phyloP scores from a whole-genome alignment of 2,888 invertebrate genomes.

The Oligia strigilis region DNA sequence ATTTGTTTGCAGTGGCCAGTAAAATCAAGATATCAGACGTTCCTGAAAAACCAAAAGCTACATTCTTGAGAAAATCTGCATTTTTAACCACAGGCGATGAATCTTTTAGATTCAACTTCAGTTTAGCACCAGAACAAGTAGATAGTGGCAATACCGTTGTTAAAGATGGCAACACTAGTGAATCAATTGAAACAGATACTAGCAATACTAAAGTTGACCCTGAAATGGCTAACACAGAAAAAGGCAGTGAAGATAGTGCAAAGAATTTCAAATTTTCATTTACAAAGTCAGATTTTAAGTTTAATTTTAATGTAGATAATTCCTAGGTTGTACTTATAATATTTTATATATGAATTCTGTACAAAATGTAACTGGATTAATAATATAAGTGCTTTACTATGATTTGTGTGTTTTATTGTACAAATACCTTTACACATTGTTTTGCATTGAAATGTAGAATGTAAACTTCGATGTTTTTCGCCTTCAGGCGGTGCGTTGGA shows the following conservation, averaged over 20 bases:
- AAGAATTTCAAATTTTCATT: conserved; percentile 83
- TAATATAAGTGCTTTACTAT: conserved; percentile 60
- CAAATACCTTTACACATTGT: not conserved
- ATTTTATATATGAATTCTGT: conserved; percentile 51
- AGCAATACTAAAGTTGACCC: conserved; percentile 57
- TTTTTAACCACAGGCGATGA: conserved; percentile 88
- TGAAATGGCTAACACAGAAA: conserved; percentile 61
- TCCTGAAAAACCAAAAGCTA: conserved; percentile 90
- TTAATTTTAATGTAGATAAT: conserved; percentile 91
- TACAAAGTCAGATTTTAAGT: conserved; percentile 91
- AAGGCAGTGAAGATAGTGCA: conserved; percentile 62
- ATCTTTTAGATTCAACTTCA: conserved; percentile 90
- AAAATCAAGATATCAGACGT: conserved; percentile 90
- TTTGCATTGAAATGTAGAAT: not conserved
- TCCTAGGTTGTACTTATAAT: conserved; percentile 65
- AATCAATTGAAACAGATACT: conserved; percentile 40
- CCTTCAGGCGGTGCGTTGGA: not conserved
- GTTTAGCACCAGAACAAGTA: conserved; percentile 75
- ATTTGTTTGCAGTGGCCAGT: conserved; percentile 87
- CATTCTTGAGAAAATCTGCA: conserved; percentile 93
- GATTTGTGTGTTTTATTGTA: conserved; percentile 39
- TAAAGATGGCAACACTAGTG: conserved; percentile 50
- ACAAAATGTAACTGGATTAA: conserved; percentile 54
- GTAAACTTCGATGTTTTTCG: not conserved
- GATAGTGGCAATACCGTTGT: conserved; percentile 67